Percentiles rank a stretch among this genome's conserved stretches.
Conservation (phyloP, 1,140 invertebrate genomes). For the Drosophila parabipectinata region DNA sequence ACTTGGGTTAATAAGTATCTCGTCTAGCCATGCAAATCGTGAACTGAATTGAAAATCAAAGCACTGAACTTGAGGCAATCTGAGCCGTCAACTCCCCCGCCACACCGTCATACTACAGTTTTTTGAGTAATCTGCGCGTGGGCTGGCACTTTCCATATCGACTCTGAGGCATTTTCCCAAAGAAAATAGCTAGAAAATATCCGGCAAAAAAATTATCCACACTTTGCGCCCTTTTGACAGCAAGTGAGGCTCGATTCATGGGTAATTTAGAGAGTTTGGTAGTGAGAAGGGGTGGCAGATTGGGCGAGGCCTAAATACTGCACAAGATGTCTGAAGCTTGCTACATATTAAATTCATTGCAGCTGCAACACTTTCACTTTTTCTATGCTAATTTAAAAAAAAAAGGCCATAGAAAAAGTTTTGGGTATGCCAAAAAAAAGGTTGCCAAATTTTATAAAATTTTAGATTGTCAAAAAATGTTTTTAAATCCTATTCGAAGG, state of each 20-base stretch:
- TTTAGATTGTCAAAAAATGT: not conserved
- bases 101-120: not conserved
- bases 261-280: conserved; percentile 32
- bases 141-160: conserved; percentile 45
- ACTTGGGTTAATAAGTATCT: conserved; percentile 61
- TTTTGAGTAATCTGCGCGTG: conserved; percentile 29
- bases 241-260: conserved; percentile 29
- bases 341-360: conserved; percentile 72
- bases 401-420: conserved; percentile 14
- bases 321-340: conserved; percentile 51
- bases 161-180: conserved; percentile 30
- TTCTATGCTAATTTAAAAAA: conserved; percentile 63
- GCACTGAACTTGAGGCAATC: conserved; percentile 55
- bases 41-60: conserved; percentile 53
- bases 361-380: conserved; percentile 78
- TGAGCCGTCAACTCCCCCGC: conserved; percentile 17
- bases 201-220: conserved; percentile 44
- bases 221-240: conserved; percentile 68
- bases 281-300: conserved; percentile 1
- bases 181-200: conserved; percentile 14
- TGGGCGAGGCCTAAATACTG: conserved; percentile 56
- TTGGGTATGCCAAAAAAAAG: conserved; percentile 9
- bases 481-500: too few relatives aligned
- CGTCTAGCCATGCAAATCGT: conserved; percentile 63
- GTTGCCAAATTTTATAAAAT: conserved; percentile 13